Evolutionary conservation across 2,888 invertebrate genomes (phyloP).

Genomic region (Strigamia crassipes): DNA sequence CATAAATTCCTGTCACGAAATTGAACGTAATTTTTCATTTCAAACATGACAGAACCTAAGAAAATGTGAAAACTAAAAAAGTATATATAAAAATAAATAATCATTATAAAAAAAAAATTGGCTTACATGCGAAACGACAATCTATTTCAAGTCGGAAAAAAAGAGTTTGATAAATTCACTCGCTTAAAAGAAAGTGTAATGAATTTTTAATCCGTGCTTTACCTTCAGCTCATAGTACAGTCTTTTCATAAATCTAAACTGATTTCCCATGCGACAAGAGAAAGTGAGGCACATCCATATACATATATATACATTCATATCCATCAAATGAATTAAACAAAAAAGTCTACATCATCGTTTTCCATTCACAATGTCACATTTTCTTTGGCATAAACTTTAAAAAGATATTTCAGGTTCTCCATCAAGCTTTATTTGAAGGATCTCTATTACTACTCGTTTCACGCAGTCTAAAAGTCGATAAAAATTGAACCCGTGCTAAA

Average conservation of each 20-base stretch:
- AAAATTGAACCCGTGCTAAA: neutral
- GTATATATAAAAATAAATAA: no score
- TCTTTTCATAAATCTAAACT: slow-evolving; percentile 19
- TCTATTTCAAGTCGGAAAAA: neutral
- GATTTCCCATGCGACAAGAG: slow-evolving; percentile 19
- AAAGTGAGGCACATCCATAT: neutral
- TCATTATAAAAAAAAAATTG: no score
- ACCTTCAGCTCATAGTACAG: neutral
- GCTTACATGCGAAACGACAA: neutral
- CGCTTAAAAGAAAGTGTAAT: neutral
- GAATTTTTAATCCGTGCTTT: slow-evolving; percentile 36
- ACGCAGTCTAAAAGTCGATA: slow-evolving; percentile 26
- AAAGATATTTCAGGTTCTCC: neutral
- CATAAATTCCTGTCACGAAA: slow-evolving; percentile 29
- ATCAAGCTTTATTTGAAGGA: neutral
- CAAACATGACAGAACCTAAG: neutral
- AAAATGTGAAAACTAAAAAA: neutral
- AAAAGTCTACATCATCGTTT: neutral
- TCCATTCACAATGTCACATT: neutral
- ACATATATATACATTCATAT: neutral
- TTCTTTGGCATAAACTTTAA: neutral
- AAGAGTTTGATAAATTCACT: slow-evolving; percentile 8
- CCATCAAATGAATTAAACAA: neutral
- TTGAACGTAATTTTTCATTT: slow-evolving; percentile 20
- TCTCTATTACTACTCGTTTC: slow-evolving; percentile 20